A percentile compares a stretch with the other conserved stretches of the same genome.
phyloP scores from a whole-genome alignment of 2,113 vertebrate genomes.

The Seriola aureovittata region DNA sequence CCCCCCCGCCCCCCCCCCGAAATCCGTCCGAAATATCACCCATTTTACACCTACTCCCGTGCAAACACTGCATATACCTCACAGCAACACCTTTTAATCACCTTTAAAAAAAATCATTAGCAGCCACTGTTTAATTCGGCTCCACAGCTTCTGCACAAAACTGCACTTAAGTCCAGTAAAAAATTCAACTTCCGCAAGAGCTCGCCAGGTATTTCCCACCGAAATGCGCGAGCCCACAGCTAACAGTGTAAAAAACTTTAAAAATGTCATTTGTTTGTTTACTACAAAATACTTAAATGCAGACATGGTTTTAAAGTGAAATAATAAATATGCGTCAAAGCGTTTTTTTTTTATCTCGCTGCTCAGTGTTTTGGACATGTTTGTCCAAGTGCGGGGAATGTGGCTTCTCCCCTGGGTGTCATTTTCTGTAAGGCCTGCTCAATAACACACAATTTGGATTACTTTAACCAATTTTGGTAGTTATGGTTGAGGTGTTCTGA shows the following conservation, averaged over 20 bases:
- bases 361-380: neutral
- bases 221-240: too few species aligned
- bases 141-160: conserved; percentile 26
- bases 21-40: neutral
- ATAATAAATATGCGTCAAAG: neutral
- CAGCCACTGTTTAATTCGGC: neutral
- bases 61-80: neutral
- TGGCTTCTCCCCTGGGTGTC: neutral
- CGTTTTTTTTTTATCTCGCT: too few species aligned
- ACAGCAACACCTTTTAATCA: neutral
- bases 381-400: neutral
- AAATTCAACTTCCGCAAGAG: conserved; percentile 24
- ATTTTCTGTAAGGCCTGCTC: conserved; percentile 43
- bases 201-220: neutral
- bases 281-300: neutral
- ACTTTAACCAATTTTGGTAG: neutral
- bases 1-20: neutral
- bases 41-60: neutral
- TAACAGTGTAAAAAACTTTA: too few species aligned
- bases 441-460: conserved; percentile 30
- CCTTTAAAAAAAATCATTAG: neutral
- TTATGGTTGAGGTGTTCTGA: conserved; percentile 53
- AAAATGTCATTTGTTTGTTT: neutral
- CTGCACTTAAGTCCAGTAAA: neutral
- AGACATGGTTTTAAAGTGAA: neutral